A percentile compares a stretch with the other conserved stretches of the same genome.
phyloP scores from a whole-genome alignment of 2,797 vertebrate genomes.

The Parotocinclus haroldoi region DNA sequence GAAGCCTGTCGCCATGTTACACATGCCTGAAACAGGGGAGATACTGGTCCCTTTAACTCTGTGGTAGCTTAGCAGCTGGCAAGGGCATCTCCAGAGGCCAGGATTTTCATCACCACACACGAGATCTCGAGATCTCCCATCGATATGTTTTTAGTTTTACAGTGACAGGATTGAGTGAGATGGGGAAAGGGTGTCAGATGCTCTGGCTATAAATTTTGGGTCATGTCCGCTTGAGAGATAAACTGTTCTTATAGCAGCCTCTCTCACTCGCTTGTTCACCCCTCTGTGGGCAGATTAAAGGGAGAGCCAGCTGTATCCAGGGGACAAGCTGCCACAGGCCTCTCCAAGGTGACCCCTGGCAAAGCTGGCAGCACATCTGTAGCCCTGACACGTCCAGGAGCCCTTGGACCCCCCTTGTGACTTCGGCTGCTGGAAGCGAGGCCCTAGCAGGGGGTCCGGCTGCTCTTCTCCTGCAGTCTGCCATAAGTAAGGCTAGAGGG shows the following conservation, averaged over 20 bases:
- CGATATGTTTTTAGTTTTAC: conserved; percentile 12
- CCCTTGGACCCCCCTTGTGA: conserved; percentile 38
- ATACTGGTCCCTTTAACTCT: conserved; percentile 49
- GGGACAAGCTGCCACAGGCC: conserved; percentile 54
- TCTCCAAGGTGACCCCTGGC: conserved; percentile 62
- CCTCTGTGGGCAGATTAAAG: conserved; percentile 54
- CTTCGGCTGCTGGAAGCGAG: conserved; percentile 42
- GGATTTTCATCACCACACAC: conserved; percentile 5
- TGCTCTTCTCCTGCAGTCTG: conserved; percentile 52
- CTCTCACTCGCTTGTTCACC: conserved; percentile 16
- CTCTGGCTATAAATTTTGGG: conserved; percentile 24
- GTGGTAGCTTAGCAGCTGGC: conserved; percentile 61
- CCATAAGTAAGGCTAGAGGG: conserved; percentile 52
- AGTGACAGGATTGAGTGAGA: conserved; percentile 18
- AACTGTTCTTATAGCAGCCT: conserved; percentile 17
- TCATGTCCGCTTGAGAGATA: conserved; percentile 15
- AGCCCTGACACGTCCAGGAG: conserved; percentile 52
- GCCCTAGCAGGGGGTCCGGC: conserved; percentile 50
- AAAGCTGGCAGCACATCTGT: conserved; percentile 63
- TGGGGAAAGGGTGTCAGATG: not conserved
- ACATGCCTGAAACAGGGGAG: conserved; percentile 58
- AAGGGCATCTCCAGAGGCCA: conserved; percentile 56
- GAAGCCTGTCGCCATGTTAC: conserved; percentile 57
- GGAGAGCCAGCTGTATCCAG: conserved; percentile 54
- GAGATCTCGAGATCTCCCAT: conserved; percentile 19